phyloP scores from a whole-genome alignment of 2,888 invertebrate species.

The Cordilura impudica region DNA sequence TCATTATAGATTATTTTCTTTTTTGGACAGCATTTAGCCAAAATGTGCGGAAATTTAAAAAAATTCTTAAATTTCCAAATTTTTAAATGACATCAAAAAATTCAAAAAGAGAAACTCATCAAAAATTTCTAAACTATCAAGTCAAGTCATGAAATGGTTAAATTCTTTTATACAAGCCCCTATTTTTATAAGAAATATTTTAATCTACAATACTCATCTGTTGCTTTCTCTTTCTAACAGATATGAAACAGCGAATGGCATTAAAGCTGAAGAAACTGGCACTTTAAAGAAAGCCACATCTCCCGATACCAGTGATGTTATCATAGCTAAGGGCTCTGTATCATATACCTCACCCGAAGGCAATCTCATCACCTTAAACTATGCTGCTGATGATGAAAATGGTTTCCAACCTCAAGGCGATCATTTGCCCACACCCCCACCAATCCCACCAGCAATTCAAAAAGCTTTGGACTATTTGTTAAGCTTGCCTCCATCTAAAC shows the following conservation, averaged over 20 bases:
- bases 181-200: too few species aligned
- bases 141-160: too few species aligned
- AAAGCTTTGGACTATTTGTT: constrained; percentile 86
- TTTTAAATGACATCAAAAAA: too few species aligned
- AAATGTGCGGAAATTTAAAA: too few species aligned
- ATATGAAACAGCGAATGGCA: constrained; percentile 89
- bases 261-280: constrained; percentile 88
- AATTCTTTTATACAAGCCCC: too few species aligned
- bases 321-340: constrained; percentile 83
- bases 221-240: constrained; percentile 76
- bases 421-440: constrained; percentile 87
- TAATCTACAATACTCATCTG: too few species aligned
- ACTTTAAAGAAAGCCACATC: constrained; percentile 85
- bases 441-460: constrained; percentile 86
- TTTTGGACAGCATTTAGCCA: too few species aligned
- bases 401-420: constrained; percentile 82
- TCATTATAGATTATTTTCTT: too few species aligned
- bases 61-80: too few species aligned
- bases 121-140: too few species aligned
- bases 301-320: constrained; percentile 83
- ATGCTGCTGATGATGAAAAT: constrained; percentile 85
- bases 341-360: constrained; percentile 86
- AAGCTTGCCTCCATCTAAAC: constrained; percentile 80
- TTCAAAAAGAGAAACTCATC: too few species aligned
- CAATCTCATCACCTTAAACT: constrained; percentile 83